Conservation (phyloP, 2,113 vertebrate genomes). For the Cryptomyrus ogoouensis region DNA sequence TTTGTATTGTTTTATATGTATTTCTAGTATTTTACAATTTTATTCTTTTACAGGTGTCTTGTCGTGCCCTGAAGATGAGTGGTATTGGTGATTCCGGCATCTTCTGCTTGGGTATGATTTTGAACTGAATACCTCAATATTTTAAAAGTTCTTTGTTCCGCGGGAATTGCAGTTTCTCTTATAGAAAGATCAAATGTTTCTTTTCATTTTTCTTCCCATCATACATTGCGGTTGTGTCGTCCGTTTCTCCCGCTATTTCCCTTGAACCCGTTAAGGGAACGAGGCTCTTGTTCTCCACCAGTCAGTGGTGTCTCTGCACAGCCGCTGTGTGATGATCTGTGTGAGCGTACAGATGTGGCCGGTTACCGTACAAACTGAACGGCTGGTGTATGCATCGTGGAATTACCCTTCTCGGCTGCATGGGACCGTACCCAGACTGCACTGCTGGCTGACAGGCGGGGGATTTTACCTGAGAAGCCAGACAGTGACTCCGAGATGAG, state of each 20-base stretch:
- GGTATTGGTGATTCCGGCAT: background rate
- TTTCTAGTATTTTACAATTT: background rate
- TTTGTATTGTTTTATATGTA: background rate
- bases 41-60: background rate
- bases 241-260: background rate
- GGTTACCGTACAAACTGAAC: background rate
- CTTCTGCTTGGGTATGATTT: background rate
- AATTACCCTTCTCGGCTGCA: background rate
- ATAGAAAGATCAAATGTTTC: too few species aligned
- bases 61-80: background rate
- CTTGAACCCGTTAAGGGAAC: background rate
- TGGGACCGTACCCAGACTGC: background rate
- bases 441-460: background rate
- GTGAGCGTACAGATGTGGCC: background rate
- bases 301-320: background rate
- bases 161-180: background rate
- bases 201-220: background rate
- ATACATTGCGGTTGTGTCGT: background rate
- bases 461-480: background rate
- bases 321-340: background rate
- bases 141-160: background rate
- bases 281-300: background rate
- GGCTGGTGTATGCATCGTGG: background rate
- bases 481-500: background rate
- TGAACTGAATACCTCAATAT: background rate